Evolutionary conservation across 2,113 vertebrate genomes (phyloP).

Genomic region (Fulmarus glacialis): DNA sequence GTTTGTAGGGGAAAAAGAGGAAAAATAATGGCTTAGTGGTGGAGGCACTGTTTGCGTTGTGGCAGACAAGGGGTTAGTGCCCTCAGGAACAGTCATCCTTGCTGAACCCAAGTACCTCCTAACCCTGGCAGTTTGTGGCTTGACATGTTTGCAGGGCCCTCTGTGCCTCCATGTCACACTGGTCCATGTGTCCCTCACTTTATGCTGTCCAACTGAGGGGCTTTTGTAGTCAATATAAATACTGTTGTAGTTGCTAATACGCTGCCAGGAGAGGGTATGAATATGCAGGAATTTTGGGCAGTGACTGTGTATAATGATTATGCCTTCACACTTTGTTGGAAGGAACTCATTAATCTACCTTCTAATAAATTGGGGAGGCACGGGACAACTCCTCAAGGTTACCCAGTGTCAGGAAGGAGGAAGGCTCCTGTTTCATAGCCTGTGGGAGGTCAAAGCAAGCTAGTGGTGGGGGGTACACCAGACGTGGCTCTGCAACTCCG

Average conservation of each 20-base stretch:
- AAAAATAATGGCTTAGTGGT: rapidly evolving
- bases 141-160: background rate
- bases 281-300: background rate
- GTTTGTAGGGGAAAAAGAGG: background rate
- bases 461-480: background rate
- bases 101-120: background rate
- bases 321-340: background rate
- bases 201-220: background rate
- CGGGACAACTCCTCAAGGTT: conserved; percentile 4
- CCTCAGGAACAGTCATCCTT: background rate
- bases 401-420: background rate
- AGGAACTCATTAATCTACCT: background rate
- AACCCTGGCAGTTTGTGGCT: background rate
- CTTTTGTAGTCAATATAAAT: background rate
- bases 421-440: background rate
- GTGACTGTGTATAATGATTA: background rate
- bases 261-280: background rate
- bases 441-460: conserved; percentile 15
- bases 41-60: background rate
- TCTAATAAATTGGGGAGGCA: background rate
- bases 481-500: background rate
- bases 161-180: background rate
- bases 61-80: background rate
- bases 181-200: background rate
- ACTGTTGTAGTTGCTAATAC: background rate